Base-by-base conservation (phyloP, 2,888 invertebrate species). In the Colostygia pectinataria region DNA sequence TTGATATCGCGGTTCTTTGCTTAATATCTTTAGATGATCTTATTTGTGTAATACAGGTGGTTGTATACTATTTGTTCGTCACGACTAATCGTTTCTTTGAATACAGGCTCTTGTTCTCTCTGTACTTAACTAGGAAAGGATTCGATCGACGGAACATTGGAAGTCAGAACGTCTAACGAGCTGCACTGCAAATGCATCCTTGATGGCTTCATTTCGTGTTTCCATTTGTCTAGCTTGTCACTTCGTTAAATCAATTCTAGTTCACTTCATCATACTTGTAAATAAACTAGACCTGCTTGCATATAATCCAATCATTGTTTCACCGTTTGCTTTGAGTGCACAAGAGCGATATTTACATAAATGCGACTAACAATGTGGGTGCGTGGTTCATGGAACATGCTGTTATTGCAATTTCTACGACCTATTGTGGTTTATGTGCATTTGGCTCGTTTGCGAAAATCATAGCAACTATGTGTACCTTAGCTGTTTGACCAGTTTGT, bases 301-400 rank as follows among this genome's bases (percentile, higher is more conserved):
- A 49, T 44, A 37, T 39, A 40, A 46, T 63, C 56, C 63, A 64
- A 60, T 61, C 51, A 46, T 54, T 48, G 57, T 59, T 58, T 57
- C 50, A 44, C 57, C 54, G 60, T 63, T 62, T 63, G 60, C 46
- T 60, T 59, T 44, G 46, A 60, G 55, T 32, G 53, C 61, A 61
- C 63, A 64, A 55, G 47, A 45, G 34, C 47, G 40, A 29, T 65
- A 67, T 72, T 65, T 64, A 67, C 67, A 63, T 58, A 61, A 65
- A 55, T 56, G 46, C 36, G 38, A 49, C 58, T 47, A 63, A 68
- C 67, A 67, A 65, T 61, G 31, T 45, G 13, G 57, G 58, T 40
- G 47, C 43, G 46, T 40, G 46, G 56, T 69, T 63, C 65, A 59
- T 40, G 54, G 64, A 65, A 65, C 58, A 61, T 57, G 59, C 60